phyloP scores from a whole-genome alignment of 1,140 invertebrate genomes.

The Episyrphus balteatus region DNA sequence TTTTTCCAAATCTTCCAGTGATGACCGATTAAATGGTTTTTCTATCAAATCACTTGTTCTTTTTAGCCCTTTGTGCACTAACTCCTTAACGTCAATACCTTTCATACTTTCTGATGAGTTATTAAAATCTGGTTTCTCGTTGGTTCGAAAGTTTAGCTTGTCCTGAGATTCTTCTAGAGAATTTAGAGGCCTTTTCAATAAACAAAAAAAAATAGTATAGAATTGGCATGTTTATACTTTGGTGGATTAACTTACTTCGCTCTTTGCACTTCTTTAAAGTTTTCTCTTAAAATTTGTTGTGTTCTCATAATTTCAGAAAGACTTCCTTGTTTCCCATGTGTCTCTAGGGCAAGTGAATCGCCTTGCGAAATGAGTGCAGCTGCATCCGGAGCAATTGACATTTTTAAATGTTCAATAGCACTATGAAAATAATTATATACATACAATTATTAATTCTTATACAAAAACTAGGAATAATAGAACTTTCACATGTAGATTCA shows the following conservation, averaged over 20 bases:
- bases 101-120: constrained; percentile 9
- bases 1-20: constrained; percentile 26
- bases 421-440: neutral
- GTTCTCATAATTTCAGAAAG: constrained; percentile 30
- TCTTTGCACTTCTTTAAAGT: constrained; percentile 33
- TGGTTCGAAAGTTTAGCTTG: neutral
- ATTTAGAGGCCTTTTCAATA: neutral
- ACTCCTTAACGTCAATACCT: constrained; percentile 24
- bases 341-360: constrained; percentile 58
- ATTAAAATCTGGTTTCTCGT: neutral
- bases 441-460: too few species aligned
- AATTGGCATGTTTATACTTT: neutral
- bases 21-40: constrained; percentile 26
- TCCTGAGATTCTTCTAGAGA: neutral
- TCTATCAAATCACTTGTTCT: constrained; percentile 34
- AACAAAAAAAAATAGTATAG: neutral
- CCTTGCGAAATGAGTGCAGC: constrained; percentile 67
- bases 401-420: constrained; percentile 26
- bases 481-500: too few species aligned
- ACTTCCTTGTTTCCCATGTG: constrained; percentile 39
- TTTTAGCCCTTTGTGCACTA: constrained; percentile 29
- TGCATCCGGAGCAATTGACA: constrained; percentile 58
- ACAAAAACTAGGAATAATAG: too few species aligned
- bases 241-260: constrained; percentile 18
- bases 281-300: constrained; percentile 31